phyloP scores from a whole-genome alignment of 1,140 invertebrate genomes.

The Drosophila parvula region DNA sequence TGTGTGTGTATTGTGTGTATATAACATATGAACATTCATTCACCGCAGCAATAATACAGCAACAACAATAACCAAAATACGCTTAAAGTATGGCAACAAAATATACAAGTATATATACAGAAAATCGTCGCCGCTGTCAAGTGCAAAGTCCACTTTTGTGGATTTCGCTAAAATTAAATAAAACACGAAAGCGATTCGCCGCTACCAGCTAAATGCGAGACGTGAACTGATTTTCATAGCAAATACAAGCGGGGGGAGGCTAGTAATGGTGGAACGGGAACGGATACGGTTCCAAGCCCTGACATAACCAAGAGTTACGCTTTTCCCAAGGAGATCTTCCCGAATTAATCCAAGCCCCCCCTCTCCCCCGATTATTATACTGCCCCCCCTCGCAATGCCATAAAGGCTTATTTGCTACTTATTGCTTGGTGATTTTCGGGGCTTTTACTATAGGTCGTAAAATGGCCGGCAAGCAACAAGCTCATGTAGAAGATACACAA shows the following conservation, averaged over 20 bases:
- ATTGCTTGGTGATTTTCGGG: conserved; percentile 18
- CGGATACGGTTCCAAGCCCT: conserved; percentile 2
- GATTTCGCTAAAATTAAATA: conserved; percentile 80
- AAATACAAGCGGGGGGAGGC: conserved; percentile 27
- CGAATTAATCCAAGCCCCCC: conserved; percentile 1
- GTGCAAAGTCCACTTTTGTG: conserved; percentile 75
- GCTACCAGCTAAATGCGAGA: conserved; percentile 63
- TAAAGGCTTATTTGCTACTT: conserved; percentile 29
- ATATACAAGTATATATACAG: conserved; percentile 9
- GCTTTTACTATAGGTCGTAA: conserved; percentile 34
- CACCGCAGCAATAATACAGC: conserved; percentile 55
- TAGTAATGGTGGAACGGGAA: too few relatives aligned
- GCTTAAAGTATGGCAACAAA: conserved; percentile 7
- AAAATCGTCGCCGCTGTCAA: conserved; percentile 46
- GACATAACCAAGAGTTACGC: conserved; percentile 32
- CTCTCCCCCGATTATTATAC: conserved; percentile 1
- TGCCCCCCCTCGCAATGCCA: conserved; percentile 51
- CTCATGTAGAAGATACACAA: background rate
- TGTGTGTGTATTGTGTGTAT: background rate
- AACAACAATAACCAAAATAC: conserved; percentile 8
- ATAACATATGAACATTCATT: conserved; percentile 57
- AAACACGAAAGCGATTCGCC: conserved; percentile 64
- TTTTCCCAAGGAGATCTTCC: background rate
- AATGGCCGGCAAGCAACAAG: conserved; percentile 5
- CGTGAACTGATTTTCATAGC: conserved; percentile 64